Base-by-base conservation (phyloP, 2,113 vertebrate genomes). In the Eulemur macaco region DNA sequence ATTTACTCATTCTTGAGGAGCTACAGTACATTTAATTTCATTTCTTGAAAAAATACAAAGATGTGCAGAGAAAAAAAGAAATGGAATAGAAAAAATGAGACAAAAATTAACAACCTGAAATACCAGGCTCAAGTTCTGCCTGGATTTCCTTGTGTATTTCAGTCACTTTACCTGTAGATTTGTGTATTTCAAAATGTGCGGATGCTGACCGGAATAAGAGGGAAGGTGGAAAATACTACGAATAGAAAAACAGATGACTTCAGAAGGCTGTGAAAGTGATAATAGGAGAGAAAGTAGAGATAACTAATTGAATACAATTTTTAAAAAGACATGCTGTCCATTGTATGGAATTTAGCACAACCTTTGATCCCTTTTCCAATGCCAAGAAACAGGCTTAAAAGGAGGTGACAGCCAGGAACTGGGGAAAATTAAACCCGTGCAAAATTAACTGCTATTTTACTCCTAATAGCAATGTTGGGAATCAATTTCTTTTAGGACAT, bases 101-200 rank as follows among this genome's bases (percentile, higher is more conserved):
- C 45, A 45, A 58, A 80, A 45, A n/a, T 6, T n/a, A 85, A 45
- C 39, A 73, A 50, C 18, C 2, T 96, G 25, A 84, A 52, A 54
- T 64, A 37, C 6, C 2, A 84, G 60, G 14, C 2, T 94, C 4
- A 71, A 15, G 8, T 78, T 83, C 56, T 76, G 23, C 27, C n/a
- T 39, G 50, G 1, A 56, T 83, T 93, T 54, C 1, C 13, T 71
- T 71, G 29, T 87, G 20, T 27, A 11, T 71, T 89, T 86, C 3
- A 20, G 31, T 84, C 95, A 15, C 89, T 89, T 91, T 64, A 74
- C 39, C 23, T 42, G 2, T 73, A 58, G 4, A 58, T 54, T 29
- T 78, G 29, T 50, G 18, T 47, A 29, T 74, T 94, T 94, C 92
- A 93, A 76, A 95, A 93, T 86, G 45, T 86, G 5, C 29, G 71